Evolutionary conservation across 1,140 invertebrate species (phyloP).

Genomic region (Drosophila littoralis): DNA sequence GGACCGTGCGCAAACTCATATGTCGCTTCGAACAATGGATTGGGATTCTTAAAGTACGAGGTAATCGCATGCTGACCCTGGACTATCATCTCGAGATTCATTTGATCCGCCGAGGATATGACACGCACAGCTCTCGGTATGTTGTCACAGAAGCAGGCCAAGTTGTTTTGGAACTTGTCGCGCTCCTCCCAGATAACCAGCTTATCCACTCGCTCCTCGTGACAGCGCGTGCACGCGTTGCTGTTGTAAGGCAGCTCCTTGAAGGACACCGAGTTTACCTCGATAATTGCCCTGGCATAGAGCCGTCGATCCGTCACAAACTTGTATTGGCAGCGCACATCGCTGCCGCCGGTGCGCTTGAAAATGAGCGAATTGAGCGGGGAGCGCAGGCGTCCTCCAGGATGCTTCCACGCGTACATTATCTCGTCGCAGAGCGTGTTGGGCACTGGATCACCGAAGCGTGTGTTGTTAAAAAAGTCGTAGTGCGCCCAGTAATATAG

Average conservation of each 20-base stretch:
- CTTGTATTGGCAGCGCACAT: conserved; percentile 92
- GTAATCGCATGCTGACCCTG: conserved; percentile 92
- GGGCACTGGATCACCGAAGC: conserved; percentile 91
- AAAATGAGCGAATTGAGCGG: conserved; percentile 94
- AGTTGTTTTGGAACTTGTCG: conserved; percentile 79
- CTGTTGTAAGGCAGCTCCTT: conserved; percentile 91
- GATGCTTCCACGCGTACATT: conserved; percentile 91
- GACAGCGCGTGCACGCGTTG: conserved; percentile 91
- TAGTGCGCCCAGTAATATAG: conserved; percentile 96
- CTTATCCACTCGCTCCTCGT: conserved; percentile 93
- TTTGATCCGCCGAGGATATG: conserved; percentile 90
- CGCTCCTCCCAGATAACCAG: conserved; percentile 90
- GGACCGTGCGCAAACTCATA: conserved; percentile 95
- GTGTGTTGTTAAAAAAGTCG: conserved; percentile 95
- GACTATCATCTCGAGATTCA: conserved; percentile 91
- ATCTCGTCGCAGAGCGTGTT: conserved; percentile 93
- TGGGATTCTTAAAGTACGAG: conserved; percentile 93
- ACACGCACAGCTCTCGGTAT: conserved; percentile 87
- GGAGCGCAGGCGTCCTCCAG: conserved; percentile 89
- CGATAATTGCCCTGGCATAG: conserved; percentile 91
- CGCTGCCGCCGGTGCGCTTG: conserved; percentile 88
- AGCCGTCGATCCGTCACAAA: conserved; percentile 92
- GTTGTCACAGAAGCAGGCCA: conserved; percentile 88
- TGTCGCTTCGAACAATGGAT: conserved; percentile 91
- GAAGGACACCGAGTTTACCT: conserved; percentile 84